Base-by-base conservation (phyloP, 2,888 invertebrate genomes). In the Hemicrepidius hirtus region DNA sequence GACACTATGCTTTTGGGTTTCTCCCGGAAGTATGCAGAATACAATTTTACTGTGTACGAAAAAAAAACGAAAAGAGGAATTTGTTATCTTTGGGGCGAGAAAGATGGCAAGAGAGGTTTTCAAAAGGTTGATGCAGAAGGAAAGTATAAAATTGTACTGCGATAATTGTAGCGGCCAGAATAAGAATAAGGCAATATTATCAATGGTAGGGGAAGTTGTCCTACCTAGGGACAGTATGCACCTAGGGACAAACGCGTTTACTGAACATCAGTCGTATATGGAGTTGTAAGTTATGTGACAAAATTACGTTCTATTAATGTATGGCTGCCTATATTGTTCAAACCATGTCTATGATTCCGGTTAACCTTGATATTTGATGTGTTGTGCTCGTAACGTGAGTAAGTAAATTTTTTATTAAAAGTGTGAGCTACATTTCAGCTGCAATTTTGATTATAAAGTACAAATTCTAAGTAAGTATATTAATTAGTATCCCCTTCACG, bases 21-120 rank as follows among this genome's bases (percentile, higher is more conserved):
- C 59, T 65, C 74, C 6, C 64, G 78, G 57, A 79, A 79, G 66
- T 77, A 78, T 50, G 72, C 75, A 40, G 74, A 78, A 1, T 80
- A 75, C 37, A 79, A 79, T 75, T 76, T 79, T 18, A 78, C 76
- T n/a, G 32, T 80, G 5, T 79, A 80, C 40, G 78, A 78, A 67
- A 78, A 69, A 35, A 13, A 20, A 9, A 71, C 74, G n/a, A 75
- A 73, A 64, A 63, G 75, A 16, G 78, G 69, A 28, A 74, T 55
- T 64, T 78, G 79, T 62, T 78, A 74, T 40, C 18, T 70, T 1
- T 77, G 74, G 76, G 76, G n/a, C n/a, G n/a, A n/a, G n/a, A n/a
- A n/a, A n/a, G n/a, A n/a, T n/a, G n/a, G n/a, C n/a, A n/a, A n/a
- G 64, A 35, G 73, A 55, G 73, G 79, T 75, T 13, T 81, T 67